phyloP scores from a whole-genome alignment of 2,888 invertebrate species.

The Shargacucullia verbasci region DNA sequence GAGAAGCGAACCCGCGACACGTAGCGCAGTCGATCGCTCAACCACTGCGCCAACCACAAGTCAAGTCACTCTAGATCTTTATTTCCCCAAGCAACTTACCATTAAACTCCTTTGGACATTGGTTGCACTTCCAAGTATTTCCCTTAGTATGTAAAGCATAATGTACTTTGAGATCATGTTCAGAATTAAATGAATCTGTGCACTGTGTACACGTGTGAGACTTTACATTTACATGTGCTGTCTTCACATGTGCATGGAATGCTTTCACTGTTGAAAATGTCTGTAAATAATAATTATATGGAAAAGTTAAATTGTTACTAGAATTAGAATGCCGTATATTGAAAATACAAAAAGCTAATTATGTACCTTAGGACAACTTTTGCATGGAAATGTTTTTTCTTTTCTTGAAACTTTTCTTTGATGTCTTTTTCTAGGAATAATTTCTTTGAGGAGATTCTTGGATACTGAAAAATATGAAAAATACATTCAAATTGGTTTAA shows the following conservation, averaged over 20 bases:
- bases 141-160: conserved; percentile 76
- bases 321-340: too few relatives aligned
- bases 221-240: conserved; percentile 54
- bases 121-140: conserved; percentile 75
- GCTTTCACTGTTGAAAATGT: conserved; percentile 66
- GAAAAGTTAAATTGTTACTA: neutral
- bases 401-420: conserved; percentile 25
- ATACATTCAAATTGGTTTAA: neutral
- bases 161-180: conserved; percentile 85
- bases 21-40: too few relatives aligned
- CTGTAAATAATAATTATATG: conserved; percentile 60
- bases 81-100: conserved; percentile 66
- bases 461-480: conserved; percentile 36
- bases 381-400: conserved; percentile 50
- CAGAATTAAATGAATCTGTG: conserved; percentile 79
- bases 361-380: conserved; percentile 64
- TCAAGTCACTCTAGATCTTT: too few relatives aligned
- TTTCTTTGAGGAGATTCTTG: conserved; percentile 2
- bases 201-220: conserved; percentile 78
- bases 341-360: too few relatives aligned
- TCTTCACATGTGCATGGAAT: conserved; percentile 65
- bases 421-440: conserved; percentile 14
- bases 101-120: conserved; percentile 85
- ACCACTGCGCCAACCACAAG: too few relatives aligned
- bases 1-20: too few relatives aligned